Percentiles rank a stretch among this genome's conserved stretches.
Evolutionary conservation across 1,140 invertebrate genomes (phyloP).

Genomic region (Calosoma granatense): DNA sequence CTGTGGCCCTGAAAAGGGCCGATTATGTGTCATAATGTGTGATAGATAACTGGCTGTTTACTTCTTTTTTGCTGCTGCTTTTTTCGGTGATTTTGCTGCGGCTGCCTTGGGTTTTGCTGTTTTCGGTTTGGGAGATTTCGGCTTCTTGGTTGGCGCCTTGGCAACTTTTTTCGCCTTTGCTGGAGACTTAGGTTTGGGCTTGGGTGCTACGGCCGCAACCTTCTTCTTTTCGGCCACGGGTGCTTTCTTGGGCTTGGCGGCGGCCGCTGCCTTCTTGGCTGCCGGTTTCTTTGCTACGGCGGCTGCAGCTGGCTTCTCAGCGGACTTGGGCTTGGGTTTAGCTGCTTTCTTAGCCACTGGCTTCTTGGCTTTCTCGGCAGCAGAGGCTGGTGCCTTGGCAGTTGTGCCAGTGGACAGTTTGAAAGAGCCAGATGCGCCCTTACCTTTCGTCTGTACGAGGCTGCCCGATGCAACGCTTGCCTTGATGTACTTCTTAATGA

Average conservation of each 20-base stretch:
- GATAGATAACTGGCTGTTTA: too few species aligned
- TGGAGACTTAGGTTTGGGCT: conserved; percentile 10
- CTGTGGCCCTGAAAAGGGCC: too few species aligned
- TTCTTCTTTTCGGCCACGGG: conserved; percentile 9
- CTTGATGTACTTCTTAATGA: conserved; percentile 50
- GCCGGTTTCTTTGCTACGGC: conserved; percentile 6
- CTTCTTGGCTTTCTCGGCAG: conserved; percentile 7
- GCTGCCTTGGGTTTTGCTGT: too few species aligned
- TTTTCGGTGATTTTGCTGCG: too few species aligned
- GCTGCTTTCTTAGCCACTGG: background rate
- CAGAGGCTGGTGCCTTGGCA: conserved; percentile 6
- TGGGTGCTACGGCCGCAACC: conserved; percentile 1
- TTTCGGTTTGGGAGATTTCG: too few species aligned
- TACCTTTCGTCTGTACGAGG: conserved; percentile 33
- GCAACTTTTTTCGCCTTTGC: conserved; percentile 12
- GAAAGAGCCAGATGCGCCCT: conserved; percentile 9
- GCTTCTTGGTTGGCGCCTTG: conserved; percentile 15
- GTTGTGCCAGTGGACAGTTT: conserved; percentile 1
- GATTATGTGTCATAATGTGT: too few species aligned
- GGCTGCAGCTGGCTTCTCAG: conserved; percentile 10
- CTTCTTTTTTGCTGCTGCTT: too few species aligned
- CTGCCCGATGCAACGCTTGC: conserved; percentile 41
- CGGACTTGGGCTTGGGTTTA: background rate
- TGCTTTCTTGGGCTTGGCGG: background rate
- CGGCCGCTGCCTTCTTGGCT: background rate